Evolutionary conservation across 2,797 vertebrate species (phyloP).

Genomic region (Carduelis carduelis): DNA sequence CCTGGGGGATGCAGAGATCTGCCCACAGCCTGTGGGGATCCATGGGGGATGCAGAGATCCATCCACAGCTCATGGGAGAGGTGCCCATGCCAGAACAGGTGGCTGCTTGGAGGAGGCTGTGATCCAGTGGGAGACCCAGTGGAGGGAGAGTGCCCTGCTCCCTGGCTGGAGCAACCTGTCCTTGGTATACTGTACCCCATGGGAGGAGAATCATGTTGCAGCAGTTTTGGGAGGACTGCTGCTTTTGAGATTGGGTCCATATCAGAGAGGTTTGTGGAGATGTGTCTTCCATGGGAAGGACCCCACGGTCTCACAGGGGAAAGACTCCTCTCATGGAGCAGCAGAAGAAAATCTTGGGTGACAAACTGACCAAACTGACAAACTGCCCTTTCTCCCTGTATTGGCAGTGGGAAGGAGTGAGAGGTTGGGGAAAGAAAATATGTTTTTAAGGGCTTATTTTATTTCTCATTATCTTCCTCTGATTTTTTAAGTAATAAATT

Average conservation of each 20-base stretch:
- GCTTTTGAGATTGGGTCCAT: background rate
- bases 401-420: background rate
- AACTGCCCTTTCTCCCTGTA: background rate
- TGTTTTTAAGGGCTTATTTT: background rate
- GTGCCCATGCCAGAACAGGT: background rate
- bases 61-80: background rate
- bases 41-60: too few relatives aligned
- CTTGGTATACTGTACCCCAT: background rate
- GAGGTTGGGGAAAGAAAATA: background rate
- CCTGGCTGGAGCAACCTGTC: background rate
- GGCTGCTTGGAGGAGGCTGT: background rate
- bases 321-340: background rate
- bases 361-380: background rate
- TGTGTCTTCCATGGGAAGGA: background rate
- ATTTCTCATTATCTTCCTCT: background rate
- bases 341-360: accelerated
- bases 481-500: background rate
- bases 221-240: background rate
- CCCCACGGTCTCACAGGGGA: background rate
- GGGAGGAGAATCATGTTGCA: background rate
- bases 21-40: too few relatives aligned
- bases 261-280: background rate
- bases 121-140: background rate
- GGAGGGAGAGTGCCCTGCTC: background rate
- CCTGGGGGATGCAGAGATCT: too few relatives aligned